Percentiles rank a stretch among this genome's conserved stretches.
Evolutionary conservation across 2,888 invertebrate genomes (phyloP).

Genomic region (Cheilosia impressa): DNA sequence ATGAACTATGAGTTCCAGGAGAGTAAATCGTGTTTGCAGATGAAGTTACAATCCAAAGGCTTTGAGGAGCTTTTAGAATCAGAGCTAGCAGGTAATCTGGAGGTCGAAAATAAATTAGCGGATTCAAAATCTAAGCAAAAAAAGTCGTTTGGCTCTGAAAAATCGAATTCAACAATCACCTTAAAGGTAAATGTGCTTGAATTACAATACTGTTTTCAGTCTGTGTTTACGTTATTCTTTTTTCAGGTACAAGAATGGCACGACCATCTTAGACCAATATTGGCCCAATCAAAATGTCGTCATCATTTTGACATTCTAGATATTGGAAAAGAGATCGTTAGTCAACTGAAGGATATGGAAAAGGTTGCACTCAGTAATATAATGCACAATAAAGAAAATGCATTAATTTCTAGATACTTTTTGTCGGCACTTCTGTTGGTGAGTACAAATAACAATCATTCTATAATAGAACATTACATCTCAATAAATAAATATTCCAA

Average conservation of each 20-base stretch:
- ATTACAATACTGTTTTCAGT: conserved; percentile 1
- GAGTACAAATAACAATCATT: conserved; percentile 36
- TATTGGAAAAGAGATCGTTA: conserved; percentile 81
- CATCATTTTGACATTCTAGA: conserved; percentile 81
- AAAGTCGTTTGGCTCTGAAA: no score
- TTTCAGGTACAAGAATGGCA: conserved; percentile 81
- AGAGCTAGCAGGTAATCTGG: not conserved
- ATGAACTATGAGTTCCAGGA: conserved; percentile 7
- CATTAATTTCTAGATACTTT: conserved; percentile 79
- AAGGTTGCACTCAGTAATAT: conserved; percentile 78
- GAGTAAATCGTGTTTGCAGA: not conserved
- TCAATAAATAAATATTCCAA: no score
- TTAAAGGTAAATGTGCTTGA: conserved; percentile 41
- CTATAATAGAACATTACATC: no score
- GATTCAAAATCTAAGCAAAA: not conserved
- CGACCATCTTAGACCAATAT: conserved; percentile 79
- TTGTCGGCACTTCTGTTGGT: conserved; percentile 81
- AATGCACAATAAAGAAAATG: conserved; percentile 79
- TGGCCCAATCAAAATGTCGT: conserved; percentile 80
- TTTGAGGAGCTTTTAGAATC: not conserved
- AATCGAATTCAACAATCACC: no score
- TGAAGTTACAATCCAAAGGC: not conserved
- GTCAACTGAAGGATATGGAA: conserved; percentile 63
- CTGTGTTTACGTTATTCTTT: conserved; percentile 12
- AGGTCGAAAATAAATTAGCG: conserved; percentile 3